Percentiles rank a stretch among this genome's conserved stretches.
phyloP scores from a whole-genome alignment of 2,888 invertebrate genomes.

The Rhaphigaster nebulosa region DNA sequence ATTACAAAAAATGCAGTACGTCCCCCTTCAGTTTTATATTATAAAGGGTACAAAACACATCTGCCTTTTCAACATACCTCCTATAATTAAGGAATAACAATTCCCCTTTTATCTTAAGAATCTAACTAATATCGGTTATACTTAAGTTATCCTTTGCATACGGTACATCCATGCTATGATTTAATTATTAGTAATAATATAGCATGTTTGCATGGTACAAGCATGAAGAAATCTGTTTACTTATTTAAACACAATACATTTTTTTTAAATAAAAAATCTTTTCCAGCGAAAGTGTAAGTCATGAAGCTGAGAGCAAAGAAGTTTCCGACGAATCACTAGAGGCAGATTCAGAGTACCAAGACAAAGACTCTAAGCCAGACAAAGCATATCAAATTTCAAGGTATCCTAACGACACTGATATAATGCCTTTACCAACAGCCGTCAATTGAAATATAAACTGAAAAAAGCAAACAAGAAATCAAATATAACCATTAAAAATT shows the following conservation, averaged over 20 bases:
- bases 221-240: neutral
- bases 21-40: no score
- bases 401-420: neutral
- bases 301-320: slow-evolving; percentile 53
- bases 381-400: slow-evolving; percentile 4
- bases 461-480: neutral
- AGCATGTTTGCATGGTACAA: neutral
- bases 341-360: slow-evolving; percentile 43
- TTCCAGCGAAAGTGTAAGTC: slow-evolving; percentile 54
- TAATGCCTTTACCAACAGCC: neutral
- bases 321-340: slow-evolving; percentile 4
- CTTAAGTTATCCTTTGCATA: no score
- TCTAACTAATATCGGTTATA: no score
- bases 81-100: no score
- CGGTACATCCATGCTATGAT: no score
- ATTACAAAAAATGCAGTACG: no score
- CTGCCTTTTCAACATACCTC: no score
- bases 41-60: no score
- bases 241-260: neutral
- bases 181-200: neutral
- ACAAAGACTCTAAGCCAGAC: slow-evolving; percentile 29
- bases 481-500: neutral
- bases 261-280: neutral
- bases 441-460: neutral
- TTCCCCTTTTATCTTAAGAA: no score